Percentiles rank a stretch among this genome's conserved stretches.
phyloP scores from a whole-genome alignment of 2,797 vertebrate species.

The Carapus acus region DNA sequence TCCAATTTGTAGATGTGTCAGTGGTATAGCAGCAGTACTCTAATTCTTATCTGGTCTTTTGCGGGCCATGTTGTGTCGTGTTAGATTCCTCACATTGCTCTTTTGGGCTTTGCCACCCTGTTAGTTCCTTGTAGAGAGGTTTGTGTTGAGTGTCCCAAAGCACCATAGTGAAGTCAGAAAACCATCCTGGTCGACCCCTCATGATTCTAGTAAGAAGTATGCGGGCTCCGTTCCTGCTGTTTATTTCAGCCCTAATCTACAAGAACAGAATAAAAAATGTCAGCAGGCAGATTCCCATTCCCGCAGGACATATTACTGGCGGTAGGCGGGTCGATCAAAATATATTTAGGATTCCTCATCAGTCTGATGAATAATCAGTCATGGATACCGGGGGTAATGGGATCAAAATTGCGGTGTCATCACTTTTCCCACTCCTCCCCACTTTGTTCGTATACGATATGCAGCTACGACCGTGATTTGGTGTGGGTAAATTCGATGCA shows the following conservation, averaged over 20 bases:
- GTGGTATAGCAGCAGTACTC: too few relatives aligned
- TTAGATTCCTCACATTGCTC: slow-evolving; percentile 30
- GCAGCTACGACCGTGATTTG: too few relatives aligned
- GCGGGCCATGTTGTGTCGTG: background rate
- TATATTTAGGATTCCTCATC: too few relatives aligned
- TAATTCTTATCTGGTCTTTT: too few relatives aligned
- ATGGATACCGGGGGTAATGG: too few relatives aligned
- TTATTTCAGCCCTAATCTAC: slow-evolving; percentile 68
- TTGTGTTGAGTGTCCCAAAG: slow-evolving; percentile 60
- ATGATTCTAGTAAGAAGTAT: slow-evolving; percentile 78
- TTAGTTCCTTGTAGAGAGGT: slow-evolving; percentile 59
- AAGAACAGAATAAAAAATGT: slow-evolving; percentile 8
- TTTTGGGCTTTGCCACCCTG: slow-evolving; percentile 29
- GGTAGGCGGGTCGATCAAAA: too few relatives aligned
- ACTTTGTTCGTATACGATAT: too few relatives aligned
- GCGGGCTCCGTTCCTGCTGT: slow-evolving; percentile 65
- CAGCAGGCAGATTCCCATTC: background rate
- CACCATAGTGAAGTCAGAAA: slow-evolving; percentile 74
- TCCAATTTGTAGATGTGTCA: too few relatives aligned
- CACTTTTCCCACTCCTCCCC: too few relatives aligned
- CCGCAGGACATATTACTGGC: background rate
- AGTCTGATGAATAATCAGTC: too few relatives aligned
- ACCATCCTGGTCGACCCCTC: slow-evolving; percentile 78
- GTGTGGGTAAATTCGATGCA: too few relatives aligned
- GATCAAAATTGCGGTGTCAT: too few relatives aligned